phyloP scores from a whole-genome alignment of 2,113 vertebrate species.

The Apodemus sylvaticus region DNA sequence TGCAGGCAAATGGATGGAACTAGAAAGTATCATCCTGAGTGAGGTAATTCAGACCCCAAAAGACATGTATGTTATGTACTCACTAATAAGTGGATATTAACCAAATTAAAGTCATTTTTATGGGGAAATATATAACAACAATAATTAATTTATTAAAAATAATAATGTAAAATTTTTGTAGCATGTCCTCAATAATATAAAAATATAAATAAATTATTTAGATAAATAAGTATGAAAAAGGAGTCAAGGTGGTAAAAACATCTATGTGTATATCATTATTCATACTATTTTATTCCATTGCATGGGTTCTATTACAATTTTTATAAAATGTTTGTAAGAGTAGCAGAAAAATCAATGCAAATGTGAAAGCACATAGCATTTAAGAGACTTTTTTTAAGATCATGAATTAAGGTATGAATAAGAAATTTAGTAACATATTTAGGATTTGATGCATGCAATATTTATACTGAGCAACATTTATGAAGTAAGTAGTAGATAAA shows the following conservation, averaged over 20 bases:
- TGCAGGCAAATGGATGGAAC: too few species aligned
- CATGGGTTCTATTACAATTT: neutral
- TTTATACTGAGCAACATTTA: conserved; percentile 2
- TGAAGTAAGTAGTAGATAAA: neutral
- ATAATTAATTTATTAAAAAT: conserved; percentile 49
- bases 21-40: too few species aligned
- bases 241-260: neutral
- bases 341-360: conserved; percentile 34
- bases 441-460: conserved; percentile 15
- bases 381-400: neutral
- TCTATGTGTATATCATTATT: neutral
- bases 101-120: too few species aligned
- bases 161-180: neutral
- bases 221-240: conserved; percentile 11
- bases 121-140: neutral
- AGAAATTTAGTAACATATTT: neutral
- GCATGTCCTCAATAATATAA: neutral
- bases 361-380: neutral
- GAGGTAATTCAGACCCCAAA: too few species aligned
- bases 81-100: too few species aligned
- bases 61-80: too few species aligned
- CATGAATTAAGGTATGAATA: conserved; percentile 17
- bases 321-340: conserved; percentile 8
- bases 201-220: neutral
- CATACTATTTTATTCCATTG: neutral